Base-by-base conservation (phyloP, 2,797 vertebrate genomes). In the Austrolebias charrua region DNA sequence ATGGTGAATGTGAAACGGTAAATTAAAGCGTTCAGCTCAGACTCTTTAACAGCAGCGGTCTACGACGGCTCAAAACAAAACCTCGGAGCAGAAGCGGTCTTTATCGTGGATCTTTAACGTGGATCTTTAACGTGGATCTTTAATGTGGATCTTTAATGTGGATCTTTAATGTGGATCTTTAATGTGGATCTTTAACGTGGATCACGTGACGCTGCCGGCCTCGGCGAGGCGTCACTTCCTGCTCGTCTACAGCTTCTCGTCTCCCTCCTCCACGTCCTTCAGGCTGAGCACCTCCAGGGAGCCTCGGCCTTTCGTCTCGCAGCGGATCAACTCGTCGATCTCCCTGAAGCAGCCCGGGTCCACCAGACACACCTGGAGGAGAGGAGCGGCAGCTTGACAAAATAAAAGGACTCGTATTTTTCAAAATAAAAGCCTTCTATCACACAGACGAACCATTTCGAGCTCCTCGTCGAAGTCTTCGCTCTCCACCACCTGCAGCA, bases 191-290 rank as follows among this genome's bases (percentile, higher is more conserved):
- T 24, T 2, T 55, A 14, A 42, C 19, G 3, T 42, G 18, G 7
- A 42, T 19, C 14, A 3, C 3, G 24, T 24, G 24, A 24, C 1
- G 24, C 24, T 24, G 24, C 24, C 2, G 24, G 24, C 24, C 31
- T 33, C 31, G 31, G 31, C 7, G 31, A 24, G 2, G 24, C 24
- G 24, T 24, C 24, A 24, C 9, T 33, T 33, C 31, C 31, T 33
- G 31, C 31, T 6, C 31, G 10, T 92, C 77, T 98, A 95, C 1
- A 99, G 82, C 28, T 93, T 96, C 88, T 98, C 96, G 2, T 99
- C 97, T 58, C 98, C 97, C 85, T 98, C 98, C 82, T 99, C 98
- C 83, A 99, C 95, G 0, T 99, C 97, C 78, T 96, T 99, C 84
- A 99, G 89, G 55, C 80, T 96, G 69, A 99, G 92, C 18, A 98